Evolutionary conservation across 1,140 invertebrate species (phyloP).

Genomic region (Drosophila rufa): DNA sequence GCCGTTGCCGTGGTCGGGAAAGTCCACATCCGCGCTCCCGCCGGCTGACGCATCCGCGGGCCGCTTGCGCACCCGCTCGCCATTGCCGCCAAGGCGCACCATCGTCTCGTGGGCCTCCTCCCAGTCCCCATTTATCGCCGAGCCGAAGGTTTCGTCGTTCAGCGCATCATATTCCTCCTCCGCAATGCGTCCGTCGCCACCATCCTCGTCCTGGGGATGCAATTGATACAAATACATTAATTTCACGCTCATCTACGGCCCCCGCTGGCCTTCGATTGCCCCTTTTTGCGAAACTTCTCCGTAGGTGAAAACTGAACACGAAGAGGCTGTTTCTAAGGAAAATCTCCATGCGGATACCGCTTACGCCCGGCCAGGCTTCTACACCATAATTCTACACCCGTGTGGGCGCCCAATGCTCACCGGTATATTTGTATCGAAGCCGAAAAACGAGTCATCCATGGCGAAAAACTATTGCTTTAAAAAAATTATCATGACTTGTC

Average conservation of each 20-base stretch:
- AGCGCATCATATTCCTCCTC: constrained; percentile 95
- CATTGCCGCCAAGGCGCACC: constrained; percentile 75
- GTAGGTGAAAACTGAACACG: constrained; percentile 30
- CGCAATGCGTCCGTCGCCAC: constrained; percentile 87
- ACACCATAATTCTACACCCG: not conserved
- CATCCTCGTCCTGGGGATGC: constrained; percentile 82
- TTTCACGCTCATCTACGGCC: constrained; percentile 17
- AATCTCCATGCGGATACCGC: not conserved
- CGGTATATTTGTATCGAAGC: constrained; percentile 90
- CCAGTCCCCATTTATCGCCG: constrained; percentile 90
- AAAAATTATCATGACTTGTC: constrained; percentile 82
- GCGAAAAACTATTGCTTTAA: constrained; percentile 85
- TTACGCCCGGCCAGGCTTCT: no score
- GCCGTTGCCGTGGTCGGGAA: constrained; percentile 44
- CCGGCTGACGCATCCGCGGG: constrained; percentile 10
- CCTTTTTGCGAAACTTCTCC: constrained; percentile 24
- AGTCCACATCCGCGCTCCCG: constrained; percentile 22
- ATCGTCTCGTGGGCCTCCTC: constrained; percentile 86
- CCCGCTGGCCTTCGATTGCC: constrained; percentile 38
- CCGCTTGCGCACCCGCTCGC: constrained; percentile 58
- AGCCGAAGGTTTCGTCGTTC: constrained; percentile 96
- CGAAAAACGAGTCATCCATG: constrained; percentile 94
- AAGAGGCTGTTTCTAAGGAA: constrained; percentile 1
- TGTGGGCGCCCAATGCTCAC: constrained; percentile 86
- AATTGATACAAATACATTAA: constrained; percentile 20